Conservation (phyloP, 2,113 vertebrate species). For the Elephantulus edwardii region DNA sequence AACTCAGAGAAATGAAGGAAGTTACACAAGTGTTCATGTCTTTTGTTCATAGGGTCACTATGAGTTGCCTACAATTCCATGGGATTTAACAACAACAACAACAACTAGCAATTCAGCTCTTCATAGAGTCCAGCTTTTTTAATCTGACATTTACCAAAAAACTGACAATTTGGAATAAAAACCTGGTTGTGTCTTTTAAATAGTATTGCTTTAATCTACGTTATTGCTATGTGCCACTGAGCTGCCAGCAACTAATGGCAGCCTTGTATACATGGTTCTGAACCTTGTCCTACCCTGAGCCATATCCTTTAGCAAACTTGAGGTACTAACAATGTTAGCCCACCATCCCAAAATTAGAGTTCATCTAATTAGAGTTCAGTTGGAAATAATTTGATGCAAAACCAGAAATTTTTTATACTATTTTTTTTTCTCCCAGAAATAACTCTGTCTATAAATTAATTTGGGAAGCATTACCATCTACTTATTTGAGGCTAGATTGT, state of each 20-base stretch:
- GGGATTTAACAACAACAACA: no score
- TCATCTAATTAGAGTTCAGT: slow-evolving; percentile 50
- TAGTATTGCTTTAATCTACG: slow-evolving; percentile 45
- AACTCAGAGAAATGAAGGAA: no score
- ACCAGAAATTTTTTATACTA: background rate
- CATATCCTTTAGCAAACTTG: background rate
- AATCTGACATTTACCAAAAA: no score
- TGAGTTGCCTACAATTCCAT: no score
- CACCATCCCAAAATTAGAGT: slow-evolving; percentile 39
- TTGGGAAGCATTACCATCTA: slow-evolving; percentile 37
- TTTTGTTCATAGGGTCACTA: no score
- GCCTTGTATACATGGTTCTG: no score
- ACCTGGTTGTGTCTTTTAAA: background rate
- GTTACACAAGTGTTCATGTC: no score
- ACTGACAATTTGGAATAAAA: background rate
- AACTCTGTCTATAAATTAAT: slow-evolving; percentile 3
- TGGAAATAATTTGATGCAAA: slow-evolving; percentile 52
- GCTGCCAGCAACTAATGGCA: no score
- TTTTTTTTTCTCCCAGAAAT: slow-evolving; percentile 29
- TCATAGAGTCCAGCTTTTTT: no score
- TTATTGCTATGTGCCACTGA: no score
- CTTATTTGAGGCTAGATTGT: slow-evolving; percentile 56
- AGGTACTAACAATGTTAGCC: slow-evolving; percentile 30
- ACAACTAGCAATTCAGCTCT: no score
- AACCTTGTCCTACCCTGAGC: no score